phyloP scores from a whole-genome alignment of 2,797 vertebrate genomes.

The Falco peregrinus region DNA sequence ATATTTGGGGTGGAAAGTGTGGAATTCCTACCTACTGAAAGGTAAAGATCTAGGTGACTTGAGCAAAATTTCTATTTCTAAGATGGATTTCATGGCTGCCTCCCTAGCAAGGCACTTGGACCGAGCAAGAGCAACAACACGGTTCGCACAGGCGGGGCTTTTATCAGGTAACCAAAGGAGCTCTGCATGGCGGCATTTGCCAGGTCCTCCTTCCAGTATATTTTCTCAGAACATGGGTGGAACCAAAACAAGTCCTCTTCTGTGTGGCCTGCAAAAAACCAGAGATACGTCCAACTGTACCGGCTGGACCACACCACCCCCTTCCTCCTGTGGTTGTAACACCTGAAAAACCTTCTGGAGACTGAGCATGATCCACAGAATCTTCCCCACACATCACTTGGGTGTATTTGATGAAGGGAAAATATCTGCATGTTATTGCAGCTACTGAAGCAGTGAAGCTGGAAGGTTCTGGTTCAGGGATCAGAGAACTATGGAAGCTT shows the following conservation, averaged over 20 bases:
- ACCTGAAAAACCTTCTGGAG: not conserved
- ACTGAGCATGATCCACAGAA: not conserved
- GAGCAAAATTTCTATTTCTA: not conserved
- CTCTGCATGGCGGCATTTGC: not conserved
- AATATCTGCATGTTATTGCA: not conserved
- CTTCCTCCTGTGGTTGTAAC: not conserved
- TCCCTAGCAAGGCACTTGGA: not conserved
- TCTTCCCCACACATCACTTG: not conserved
- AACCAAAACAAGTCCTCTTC: not conserved
- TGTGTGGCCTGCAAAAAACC: not conserved
- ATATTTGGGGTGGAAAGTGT: not conserved
- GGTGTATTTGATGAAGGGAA: not conserved
- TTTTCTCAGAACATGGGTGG: not conserved
- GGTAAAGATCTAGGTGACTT: not conserved
- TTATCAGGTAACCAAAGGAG: not conserved
- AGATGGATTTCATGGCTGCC: not conserved
- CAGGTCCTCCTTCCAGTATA: not conserved
- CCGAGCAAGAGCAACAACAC: not conserved
- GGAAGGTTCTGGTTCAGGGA: not conserved
- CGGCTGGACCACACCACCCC: fast-evolving
- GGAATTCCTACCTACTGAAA: not conserved
- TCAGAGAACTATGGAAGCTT: not conserved
- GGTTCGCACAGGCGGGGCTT: not conserved
- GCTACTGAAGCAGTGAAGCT: not conserved
- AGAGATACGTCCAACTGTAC: fast-evolving